These are phyloP conservation scores for Oncopodura yosiiana DNA, from an alignment of 1,140 invertebrate genomes.

Conservation along the genomic window DNA sequence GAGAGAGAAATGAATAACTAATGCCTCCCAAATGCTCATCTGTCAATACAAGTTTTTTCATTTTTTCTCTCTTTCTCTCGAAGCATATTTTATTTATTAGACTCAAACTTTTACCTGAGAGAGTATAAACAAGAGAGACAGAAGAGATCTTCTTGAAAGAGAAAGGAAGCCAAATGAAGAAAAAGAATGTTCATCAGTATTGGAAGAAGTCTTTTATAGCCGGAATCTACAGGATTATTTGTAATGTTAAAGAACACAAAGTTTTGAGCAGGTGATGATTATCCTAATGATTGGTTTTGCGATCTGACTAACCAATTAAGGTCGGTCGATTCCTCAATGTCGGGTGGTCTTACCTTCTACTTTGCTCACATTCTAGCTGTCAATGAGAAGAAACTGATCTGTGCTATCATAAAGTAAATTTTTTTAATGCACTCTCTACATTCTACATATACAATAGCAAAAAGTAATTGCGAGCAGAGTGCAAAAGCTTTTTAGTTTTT, in stretches of 20 bases:
- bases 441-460: background rate
- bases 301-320: conserved; percentile 19
- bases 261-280: conserved; percentile 3
- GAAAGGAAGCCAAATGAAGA: too few species aligned
- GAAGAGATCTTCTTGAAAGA: too few species aligned
- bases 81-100: too few species aligned
- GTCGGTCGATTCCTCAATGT: conserved; percentile 11
- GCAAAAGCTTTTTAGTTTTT: too few species aligned
- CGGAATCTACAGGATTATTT: conserved; percentile 1
- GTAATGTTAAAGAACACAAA: background rate
- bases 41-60: too few species aligned
- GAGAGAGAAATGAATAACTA: too few species aligned
- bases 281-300: conserved; percentile 20
- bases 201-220: conserved; percentile 1
- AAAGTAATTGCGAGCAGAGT: background rate
- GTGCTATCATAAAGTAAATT: background rate
- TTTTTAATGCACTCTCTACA: background rate
- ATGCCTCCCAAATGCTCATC: too few species aligned
- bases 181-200: too few species aligned
- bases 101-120: too few species aligned
- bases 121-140: too few species aligned
- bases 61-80: too few species aligned
- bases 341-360: conserved; percentile 19
- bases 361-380: background rate
- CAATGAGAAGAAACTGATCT: background rate